phyloP scores from a whole-genome alignment of 2,888 invertebrate species.

The Stenolophus ochropezus region DNA sequence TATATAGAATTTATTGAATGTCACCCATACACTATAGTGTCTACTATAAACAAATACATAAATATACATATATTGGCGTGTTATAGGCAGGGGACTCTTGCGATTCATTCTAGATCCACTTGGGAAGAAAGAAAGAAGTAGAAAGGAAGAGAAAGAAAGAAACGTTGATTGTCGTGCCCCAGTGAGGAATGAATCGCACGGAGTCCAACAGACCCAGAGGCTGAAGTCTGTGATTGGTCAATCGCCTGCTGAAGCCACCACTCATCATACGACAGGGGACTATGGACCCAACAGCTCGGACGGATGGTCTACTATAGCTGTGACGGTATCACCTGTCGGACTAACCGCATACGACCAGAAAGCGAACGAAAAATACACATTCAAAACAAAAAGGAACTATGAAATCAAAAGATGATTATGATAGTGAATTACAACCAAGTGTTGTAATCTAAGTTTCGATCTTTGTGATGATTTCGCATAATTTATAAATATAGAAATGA shows the following conservation, averaged over 20 bases:
- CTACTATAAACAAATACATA: conserved; percentile 60
- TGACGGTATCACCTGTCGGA: conserved; percentile 57
- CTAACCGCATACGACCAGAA: conserved; percentile 32
- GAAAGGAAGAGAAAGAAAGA: not conserved
- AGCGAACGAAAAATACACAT: no score
- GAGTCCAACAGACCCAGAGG: conserved; percentile 65
- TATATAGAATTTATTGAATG: conserved; percentile 58
- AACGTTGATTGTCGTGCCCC: not conserved
- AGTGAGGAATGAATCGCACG: conserved; percentile 26
- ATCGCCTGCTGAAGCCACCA: conserved; percentile 72
- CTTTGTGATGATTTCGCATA: no score
- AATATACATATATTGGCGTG: conserved; percentile 60
- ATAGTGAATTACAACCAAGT: no score
- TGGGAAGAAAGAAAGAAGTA: not conserved
- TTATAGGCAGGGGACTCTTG: conserved; percentile 57
- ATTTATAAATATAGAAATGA: no score
- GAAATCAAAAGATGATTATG: no score
- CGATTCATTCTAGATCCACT: conserved; percentile 23
- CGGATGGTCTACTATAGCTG: conserved; percentile 43
- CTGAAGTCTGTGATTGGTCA: conserved; percentile 66
- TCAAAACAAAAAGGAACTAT: no score
- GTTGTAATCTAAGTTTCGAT: no score
- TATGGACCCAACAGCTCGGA: conserved; percentile 75
- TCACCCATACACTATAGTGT: conserved; percentile 58
- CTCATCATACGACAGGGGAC: conserved; percentile 75